These are phyloP conservation scores for Marmota flaviventris DNA, from an alignment of 2,113 vertebrate species.

Conservation along the genomic window DNA sequence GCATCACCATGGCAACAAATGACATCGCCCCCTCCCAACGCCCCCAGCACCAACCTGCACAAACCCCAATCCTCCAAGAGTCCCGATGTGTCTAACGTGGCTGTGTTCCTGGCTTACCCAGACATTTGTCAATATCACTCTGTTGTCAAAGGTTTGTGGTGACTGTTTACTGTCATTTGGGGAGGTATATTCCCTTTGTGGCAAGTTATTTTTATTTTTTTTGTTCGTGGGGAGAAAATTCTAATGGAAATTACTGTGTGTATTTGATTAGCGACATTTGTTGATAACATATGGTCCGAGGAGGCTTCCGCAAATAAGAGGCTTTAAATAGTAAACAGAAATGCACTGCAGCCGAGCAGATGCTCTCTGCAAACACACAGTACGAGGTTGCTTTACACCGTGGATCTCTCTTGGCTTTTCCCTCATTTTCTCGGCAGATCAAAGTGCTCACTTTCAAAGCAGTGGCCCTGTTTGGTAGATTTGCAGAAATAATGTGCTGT, in stretches of 20 bases:
- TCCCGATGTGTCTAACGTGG: slow-evolving; percentile 55
- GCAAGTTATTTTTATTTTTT: slow-evolving; percentile 75
- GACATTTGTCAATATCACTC: slow-evolving; percentile 70
- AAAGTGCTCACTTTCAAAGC: slow-evolving; percentile 69
- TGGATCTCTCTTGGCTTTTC: slow-evolving; percentile 54
- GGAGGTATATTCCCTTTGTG: slow-evolving; percentile 89
- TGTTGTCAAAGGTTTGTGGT: slow-evolving; percentile 84
- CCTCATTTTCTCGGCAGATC: slow-evolving; percentile 69
- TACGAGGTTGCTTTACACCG: slow-evolving; percentile 67
- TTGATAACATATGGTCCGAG: slow-evolving; percentile 91
- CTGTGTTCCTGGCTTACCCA: slow-evolving; percentile 78
- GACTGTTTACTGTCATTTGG: slow-evolving; percentile 85
- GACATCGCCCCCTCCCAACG: slow-evolving; percentile 81
- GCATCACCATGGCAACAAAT: slow-evolving; percentile 89
- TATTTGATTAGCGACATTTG: slow-evolving; percentile 92
- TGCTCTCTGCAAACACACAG: slow-evolving; percentile 85
- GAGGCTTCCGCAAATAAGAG: slow-evolving; percentile 91
- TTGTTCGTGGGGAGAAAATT: slow-evolving; percentile 84
- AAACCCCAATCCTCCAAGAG: slow-evolving; percentile 83
- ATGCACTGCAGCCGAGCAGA: slow-evolving; percentile 87
- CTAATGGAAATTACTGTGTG: slow-evolving; percentile 91
- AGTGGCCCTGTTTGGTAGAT: not conserved
- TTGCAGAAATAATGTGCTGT: slow-evolving; percentile 76
- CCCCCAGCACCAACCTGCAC: slow-evolving; percentile 78
- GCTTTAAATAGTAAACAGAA: slow-evolving; percentile 92